These are phyloP conservation scores for Dipodomys ordii DNA, from an alignment of 2,113 vertebrate species.

Conservation along the genomic window DNA sequence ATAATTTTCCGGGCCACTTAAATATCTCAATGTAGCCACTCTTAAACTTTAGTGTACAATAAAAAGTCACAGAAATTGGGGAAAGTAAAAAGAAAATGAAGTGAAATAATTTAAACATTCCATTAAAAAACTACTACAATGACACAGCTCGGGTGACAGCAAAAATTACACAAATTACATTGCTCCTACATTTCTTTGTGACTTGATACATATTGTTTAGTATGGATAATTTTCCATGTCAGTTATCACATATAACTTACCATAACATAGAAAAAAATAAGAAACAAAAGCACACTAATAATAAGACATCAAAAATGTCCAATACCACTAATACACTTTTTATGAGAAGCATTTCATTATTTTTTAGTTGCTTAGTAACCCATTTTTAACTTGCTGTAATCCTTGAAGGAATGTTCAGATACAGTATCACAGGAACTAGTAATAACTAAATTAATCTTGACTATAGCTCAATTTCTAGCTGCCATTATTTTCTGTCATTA, in stretches of 20 bases:
- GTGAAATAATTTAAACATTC: conserved; percentile 31
- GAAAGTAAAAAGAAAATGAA: not conserved
- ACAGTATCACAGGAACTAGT: not conserved
- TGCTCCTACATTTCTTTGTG: not conserved
- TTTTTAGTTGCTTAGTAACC: conserved; percentile 39
- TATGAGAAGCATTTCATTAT: conserved; percentile 27
- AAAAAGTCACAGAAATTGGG: not conserved
- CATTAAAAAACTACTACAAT: conserved; percentile 9
- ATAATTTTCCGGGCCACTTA: conserved; percentile 41
- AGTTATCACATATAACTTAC: conserved; percentile 49
- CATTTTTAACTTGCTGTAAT: conserved; percentile 3
- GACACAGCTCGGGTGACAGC: not conserved
- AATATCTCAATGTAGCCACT: conserved; percentile 1
- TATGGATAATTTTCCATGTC: not conserved
- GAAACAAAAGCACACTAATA: conserved; percentile 34
- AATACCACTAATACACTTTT: conserved; percentile 55
- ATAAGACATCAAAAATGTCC: conserved; percentile 31
- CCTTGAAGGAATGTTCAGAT: conserved; percentile 18
- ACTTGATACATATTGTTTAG: not conserved
- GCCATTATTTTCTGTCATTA: not conserved
- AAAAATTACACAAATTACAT: conserved; percentile 39
- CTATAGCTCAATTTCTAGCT: not conserved
- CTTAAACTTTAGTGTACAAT: conserved; percentile 12
- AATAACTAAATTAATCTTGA: conserved; percentile 23
- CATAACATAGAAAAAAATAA: not conserved